Conservation (phyloP, 2,113 vertebrate species). For the Geothlypis trichas region DNA sequence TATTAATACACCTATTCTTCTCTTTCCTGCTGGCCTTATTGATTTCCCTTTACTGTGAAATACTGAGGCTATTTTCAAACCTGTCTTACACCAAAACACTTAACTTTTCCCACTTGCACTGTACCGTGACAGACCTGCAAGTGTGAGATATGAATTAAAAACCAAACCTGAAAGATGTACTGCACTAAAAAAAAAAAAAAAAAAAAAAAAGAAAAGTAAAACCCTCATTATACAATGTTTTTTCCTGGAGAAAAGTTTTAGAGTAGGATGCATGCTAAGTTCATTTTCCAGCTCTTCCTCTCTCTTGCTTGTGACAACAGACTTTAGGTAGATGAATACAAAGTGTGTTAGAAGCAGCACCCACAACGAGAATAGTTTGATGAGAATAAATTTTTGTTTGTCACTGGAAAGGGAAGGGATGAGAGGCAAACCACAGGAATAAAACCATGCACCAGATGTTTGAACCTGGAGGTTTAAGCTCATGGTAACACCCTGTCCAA, state of each 20-base stretch:
- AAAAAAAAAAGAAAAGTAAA: background rate
- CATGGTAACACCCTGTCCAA: background rate
- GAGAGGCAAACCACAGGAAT: background rate
- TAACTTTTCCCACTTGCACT: slow-evolving; percentile 10
- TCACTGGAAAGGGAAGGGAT: background rate
- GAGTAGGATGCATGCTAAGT: background rate
- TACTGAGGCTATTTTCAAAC: slow-evolving; percentile 38
- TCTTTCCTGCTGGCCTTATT: background rate
- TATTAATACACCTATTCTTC: slow-evolving; percentile 43
- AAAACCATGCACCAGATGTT: background rate
- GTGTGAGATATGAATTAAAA: background rate
- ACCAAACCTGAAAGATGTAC: background rate
- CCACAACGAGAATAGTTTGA: background rate
- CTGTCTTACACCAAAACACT: slow-evolving; percentile 12
- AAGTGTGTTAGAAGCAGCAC: background rate
- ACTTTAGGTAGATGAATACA: background rate
- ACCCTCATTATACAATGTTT: background rate
- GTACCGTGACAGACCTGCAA: background rate
- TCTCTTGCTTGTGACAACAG: background rate
- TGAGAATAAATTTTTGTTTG: background rate
- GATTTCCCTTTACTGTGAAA: slow-evolving; percentile 42
- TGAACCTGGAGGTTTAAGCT: background rate
- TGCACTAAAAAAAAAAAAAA: background rate
- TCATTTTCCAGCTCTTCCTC: background rate
- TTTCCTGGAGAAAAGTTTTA: background rate